phyloP scores from a whole-genome alignment of 2,888 invertebrate species.

The Coleophora flavipennella region DNA sequence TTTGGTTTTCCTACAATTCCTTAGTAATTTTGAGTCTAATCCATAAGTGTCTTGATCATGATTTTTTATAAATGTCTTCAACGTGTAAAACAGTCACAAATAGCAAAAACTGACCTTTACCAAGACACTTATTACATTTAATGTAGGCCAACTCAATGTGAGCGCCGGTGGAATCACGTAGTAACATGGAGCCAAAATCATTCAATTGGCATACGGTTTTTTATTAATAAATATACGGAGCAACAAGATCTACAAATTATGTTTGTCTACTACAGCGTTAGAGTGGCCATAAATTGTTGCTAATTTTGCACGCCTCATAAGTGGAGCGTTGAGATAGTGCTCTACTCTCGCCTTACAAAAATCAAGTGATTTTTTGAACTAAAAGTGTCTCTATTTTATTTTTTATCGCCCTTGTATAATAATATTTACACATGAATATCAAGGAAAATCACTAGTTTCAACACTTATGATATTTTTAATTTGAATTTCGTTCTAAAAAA shows the following conservation, averaged over 20 bases:
- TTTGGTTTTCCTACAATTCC: background rate
- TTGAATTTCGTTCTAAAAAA: too few species aligned
- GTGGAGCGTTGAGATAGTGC: too few species aligned
- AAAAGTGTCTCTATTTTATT: too few species aligned
- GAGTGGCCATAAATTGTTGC: too few species aligned
- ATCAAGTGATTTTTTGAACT: too few species aligned
- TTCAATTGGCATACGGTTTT: background rate
- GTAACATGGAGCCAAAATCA: background rate
- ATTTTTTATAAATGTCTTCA: background rate
- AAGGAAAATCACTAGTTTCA: too few species aligned
- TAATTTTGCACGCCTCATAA: too few species aligned
- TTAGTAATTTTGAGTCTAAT: background rate
- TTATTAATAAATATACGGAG: background rate
- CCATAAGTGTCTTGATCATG: background rate
- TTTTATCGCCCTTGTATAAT: too few species aligned
- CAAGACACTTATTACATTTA: background rate
- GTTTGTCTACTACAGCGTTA: too few species aligned
- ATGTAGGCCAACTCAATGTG: background rate
- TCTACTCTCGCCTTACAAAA: too few species aligned
- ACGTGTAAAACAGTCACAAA: background rate
- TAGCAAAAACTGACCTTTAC: background rate
- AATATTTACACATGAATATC: too few species aligned
- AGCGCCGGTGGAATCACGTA: background rate
- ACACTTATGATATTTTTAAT: too few species aligned
- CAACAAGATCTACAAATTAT: background rate